These are phyloP conservation scores for Melanaphis sacchari DNA, from an alignment of 1,140 invertebrate species.

Conservation along the genomic window DNA sequence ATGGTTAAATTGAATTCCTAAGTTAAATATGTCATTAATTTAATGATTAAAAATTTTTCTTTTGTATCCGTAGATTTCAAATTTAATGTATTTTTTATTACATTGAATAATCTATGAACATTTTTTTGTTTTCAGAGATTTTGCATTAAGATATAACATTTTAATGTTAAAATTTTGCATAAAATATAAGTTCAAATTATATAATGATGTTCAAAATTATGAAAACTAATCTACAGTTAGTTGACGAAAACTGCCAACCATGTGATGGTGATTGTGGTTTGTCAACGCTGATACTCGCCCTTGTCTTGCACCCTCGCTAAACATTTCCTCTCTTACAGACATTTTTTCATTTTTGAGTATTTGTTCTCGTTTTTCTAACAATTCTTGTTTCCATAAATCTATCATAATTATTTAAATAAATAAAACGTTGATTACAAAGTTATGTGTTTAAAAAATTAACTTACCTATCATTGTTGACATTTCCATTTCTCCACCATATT, in stretches of 20 bases:
- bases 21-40: neutral
- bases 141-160: constrained; percentile 46
- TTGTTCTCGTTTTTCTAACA: constrained; percentile 63
- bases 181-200: constrained; percentile 29
- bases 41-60: neutral
- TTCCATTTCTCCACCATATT: constrained; percentile 81
- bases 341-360: constrained; percentile 68
- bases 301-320: constrained; percentile 73
- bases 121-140: constrained; percentile 50
- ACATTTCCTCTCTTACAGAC: constrained; percentile 70
- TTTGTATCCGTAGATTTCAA: neutral
- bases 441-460: constrained; percentile 53
- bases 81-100: constrained; percentile 26
- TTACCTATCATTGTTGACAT: constrained; percentile 85
- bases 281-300: constrained; percentile 75
- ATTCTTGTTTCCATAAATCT: constrained; percentile 74
- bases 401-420: constrained; percentile 60
- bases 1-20: neutral
- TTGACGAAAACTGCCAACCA: constrained; percentile 77
- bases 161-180: constrained; percentile 48
- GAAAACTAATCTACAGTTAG: constrained; percentile 73
- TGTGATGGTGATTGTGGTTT: constrained; percentile 66
- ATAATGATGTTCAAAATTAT: constrained; percentile 46
- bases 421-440: neutral
- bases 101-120: neutral